A percentile compares a stretch with the other conserved stretches of the same genome.
Conservation (phyloP, 2,113 vertebrate genomes). For the Dendrocopos noguchii region DNA sequence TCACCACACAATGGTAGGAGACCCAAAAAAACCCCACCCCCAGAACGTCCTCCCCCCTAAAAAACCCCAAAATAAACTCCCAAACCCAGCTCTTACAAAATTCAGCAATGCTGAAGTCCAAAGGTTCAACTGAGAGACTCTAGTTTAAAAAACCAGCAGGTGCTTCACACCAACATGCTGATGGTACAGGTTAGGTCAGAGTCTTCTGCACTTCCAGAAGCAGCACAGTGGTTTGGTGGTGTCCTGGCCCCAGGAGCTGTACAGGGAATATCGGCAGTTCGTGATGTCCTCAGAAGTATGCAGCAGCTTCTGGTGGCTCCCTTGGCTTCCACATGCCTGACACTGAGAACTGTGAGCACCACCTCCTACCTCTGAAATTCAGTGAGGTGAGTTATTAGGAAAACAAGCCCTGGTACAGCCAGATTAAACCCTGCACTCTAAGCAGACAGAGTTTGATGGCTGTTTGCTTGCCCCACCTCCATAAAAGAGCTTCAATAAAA, state of each 20-base stretch:
- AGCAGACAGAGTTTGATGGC: not conserved
- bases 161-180: accelerated
- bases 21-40: not conserved
- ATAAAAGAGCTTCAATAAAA: not conserved
- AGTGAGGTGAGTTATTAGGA: not conserved
- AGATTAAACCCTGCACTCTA: not conserved
- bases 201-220: not conserved
- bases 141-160: not conserved
- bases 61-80: not conserved
- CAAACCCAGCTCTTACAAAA: not conserved
- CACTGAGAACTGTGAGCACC: not conserved
- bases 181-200: not conserved
- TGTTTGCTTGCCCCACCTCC: not conserved
- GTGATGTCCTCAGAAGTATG: not conserved
- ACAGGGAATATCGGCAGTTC: not conserved
- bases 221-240: accelerated
- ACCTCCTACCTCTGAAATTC: not conserved
- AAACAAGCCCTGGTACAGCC: not conserved
- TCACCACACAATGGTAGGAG: not conserved
- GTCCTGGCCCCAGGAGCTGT: not conserved
- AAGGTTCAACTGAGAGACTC: not conserved
- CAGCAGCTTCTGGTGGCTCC: not conserved
- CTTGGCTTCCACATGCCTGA: not conserved
- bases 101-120: not conserved
- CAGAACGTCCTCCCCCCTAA: not conserved